Evolutionary conservation across 2,797 vertebrate genomes (phyloP).

Genomic region (Florisuga fusca): DNA sequence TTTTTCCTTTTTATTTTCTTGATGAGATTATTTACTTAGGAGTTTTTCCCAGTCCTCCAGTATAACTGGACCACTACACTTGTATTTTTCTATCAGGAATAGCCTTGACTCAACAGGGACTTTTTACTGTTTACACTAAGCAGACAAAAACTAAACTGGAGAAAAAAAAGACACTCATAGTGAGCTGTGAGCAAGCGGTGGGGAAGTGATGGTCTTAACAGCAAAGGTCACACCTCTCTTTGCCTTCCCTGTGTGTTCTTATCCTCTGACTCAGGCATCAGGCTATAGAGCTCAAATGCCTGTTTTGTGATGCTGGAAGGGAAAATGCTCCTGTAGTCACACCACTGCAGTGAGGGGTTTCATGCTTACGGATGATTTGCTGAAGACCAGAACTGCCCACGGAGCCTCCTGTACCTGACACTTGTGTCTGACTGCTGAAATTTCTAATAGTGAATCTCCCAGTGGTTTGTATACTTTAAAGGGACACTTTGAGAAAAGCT

Average conservation of each 20-base stretch:
- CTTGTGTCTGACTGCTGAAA: background rate
- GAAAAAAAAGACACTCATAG: background rate
- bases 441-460: background rate
- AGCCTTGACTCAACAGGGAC: background rate
- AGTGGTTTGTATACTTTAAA: background rate
- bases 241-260: background rate
- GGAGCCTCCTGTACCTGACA: background rate
- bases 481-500: background rate
- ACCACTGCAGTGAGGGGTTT: background rate
- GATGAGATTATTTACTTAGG: background rate
- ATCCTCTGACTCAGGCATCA: background rate
- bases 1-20: background rate
- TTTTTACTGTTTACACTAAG: background rate
- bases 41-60: background rate
- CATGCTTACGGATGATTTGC: background rate
- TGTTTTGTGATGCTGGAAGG: background rate
- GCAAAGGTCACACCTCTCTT: background rate
- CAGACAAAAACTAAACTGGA: background rate
- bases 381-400: background rate
- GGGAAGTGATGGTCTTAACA: background rate
- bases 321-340: background rate
- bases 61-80: background rate
- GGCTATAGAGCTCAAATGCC: background rate
- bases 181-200: background rate
- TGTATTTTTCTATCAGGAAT: background rate